Evolutionary conservation across 1,140 invertebrate species (phyloP), one percentile per base, ranked within the genome.

Genomic region (Diprion similis): DNA sequence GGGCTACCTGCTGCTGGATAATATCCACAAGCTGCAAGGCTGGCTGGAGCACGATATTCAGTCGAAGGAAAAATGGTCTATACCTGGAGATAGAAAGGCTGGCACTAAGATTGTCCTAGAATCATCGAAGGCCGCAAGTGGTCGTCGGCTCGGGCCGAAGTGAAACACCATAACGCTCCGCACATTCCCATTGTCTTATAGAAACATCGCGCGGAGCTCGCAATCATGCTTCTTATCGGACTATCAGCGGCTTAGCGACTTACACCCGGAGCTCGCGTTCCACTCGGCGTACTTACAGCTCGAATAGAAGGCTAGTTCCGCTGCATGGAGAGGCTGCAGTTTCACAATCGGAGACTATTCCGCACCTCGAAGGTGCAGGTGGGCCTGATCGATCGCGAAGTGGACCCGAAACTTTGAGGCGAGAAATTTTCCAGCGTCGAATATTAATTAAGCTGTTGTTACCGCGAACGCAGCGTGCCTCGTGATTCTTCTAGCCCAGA

Each of bases 21-120:
- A 37, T 37, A 37, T 37, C 24, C 6, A 37, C 24, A 37, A 37
- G 24, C 24, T 37, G 24, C 24, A 37, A 3, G 24, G 24, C 6
- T 3, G 24, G 24, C 24, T 37, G 6, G 24, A 11, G 51, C 11
- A 59, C n/a, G 51, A 59, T 59, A 59, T 17, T 59, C 51, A 13
- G 51, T 59, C 11, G 51, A 4, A 59, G 51, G 51, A 59, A 59
- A 59, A 59, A 6, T 59, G 11, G 51, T 13, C 51, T 59, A 37
- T 37, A 59, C 51, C 51, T 17, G 51, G 24, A 37, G 1, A 59
- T 59, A 59, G 51, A 59, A 59, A 59, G 51, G 51, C 51, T 59
- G n/a, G 51, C 11, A 59, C 11, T 59, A 59, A 59, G 51, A 59
- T 59, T 59, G 51, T 59, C 51, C 51, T 59, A 59, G 51, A 59